These are phyloP conservation scores for Delichon dasypus DNA, from an alignment of 2,797 vertebrate species.

Conservation along the genomic window DNA sequence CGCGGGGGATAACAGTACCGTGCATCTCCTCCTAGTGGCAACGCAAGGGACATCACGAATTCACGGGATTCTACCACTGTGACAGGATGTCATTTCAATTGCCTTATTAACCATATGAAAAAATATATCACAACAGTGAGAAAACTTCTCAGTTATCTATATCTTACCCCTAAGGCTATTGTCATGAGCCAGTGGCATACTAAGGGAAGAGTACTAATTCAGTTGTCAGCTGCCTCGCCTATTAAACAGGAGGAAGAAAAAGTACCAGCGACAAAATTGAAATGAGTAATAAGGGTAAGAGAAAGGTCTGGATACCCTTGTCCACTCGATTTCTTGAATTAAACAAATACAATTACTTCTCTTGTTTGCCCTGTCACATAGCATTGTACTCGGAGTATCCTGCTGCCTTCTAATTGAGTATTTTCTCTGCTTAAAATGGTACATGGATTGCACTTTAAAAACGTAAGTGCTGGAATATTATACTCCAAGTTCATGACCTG, in stretches of 20 bases:
- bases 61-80: constrained; percentile 68
- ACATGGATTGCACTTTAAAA: constrained; percentile 48
- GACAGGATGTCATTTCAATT: constrained; percentile 99
- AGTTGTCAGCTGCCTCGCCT: constrained; percentile 86
- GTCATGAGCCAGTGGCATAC: constrained; percentile 95
- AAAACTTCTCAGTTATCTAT: constrained; percentile 91
- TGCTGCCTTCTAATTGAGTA: constrained; percentile 52
- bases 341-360: constrained; percentile 58
- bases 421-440: constrained; percentile 47
- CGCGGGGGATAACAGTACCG: neutral
- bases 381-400: neutral
- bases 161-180: constrained; percentile 98
- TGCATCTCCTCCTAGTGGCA: constrained; percentile 77
- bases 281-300: constrained; percentile 85
- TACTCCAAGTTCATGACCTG: constrained; percentile 56
- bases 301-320: constrained; percentile 66
- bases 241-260: constrained; percentile 75
- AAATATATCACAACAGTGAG: constrained; percentile 82
- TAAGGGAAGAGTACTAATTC: constrained; percentile 86
- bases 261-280: constrained; percentile 75
- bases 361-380: constrained; percentile 59
- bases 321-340: constrained; percentile 70
- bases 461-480: constrained; percentile 36
- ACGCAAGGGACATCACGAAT: constrained; percentile 65
- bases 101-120: constrained; percentile 83